Evolutionary conservation across 2,888 invertebrate genomes (phyloP), one percentile per base, ranked within the genome.

Genomic region (Orthosia gracilis): DNA sequence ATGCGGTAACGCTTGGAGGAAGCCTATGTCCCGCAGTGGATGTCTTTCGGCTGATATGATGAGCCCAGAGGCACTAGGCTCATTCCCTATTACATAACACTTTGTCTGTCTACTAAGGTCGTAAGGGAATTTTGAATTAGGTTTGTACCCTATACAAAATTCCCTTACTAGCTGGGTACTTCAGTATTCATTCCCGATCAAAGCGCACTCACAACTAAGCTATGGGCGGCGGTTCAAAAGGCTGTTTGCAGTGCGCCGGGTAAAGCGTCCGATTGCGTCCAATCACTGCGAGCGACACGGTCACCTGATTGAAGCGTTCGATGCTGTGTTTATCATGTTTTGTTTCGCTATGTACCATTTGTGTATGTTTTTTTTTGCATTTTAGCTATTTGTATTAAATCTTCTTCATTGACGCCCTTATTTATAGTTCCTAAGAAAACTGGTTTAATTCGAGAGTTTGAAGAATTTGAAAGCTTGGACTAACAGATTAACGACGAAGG

Each of bases 281-380:
- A 89, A 91, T 91, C 91, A 89, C 89, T 64, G 83, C 69, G 68
- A 87, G 83, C 69, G 68, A 87, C n/a, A n/a, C 82, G 83, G 84
- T 85, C 87, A 84, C 83, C 87, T 89, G 90, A 91, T 90, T 91
- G 90, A 89, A 88, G 85, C 86, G 75, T 61, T 73, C 69, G 77
- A 58, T 78, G 31, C 72, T 68, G 18, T 69, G 59, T 67, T 78
- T 62, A 52, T 50, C 55, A 18, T 62, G 69, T 85, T 85, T 82
- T 72, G 76, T 86, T 82, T 77, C 66, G 1, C n/a, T 59, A 26
- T 49, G 40, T 57, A 54, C 52, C 21, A 54, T 23, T 71, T 47
- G 18, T 57, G 54, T 55, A 1, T 68, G 15, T 57, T 45, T 17
- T 78, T 45, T 69, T 31, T 58, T 57, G 13, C 5, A n/a, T 23